A percentile compares a stretch with the other conserved stretches of the same genome.
Evolutionary conservation across 2,888 invertebrate genomes (phyloP).

Genomic region (Archips xylosteana): DNA sequence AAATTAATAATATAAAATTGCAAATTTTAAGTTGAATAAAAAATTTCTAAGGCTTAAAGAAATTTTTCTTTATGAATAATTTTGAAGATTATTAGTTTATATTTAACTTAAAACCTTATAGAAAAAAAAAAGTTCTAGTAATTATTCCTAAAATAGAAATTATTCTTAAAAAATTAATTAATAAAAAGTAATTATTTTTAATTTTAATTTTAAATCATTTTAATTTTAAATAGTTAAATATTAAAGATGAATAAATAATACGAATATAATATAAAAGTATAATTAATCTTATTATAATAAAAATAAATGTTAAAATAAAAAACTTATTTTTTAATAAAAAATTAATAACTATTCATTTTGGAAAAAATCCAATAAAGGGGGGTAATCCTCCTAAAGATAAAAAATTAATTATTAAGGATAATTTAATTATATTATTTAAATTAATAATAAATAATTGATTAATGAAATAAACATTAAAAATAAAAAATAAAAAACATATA

Average conservation of each 20-base stretch:
- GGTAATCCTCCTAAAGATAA: slow-evolving; percentile 86
- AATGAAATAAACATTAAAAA: slow-evolving; percentile 77
- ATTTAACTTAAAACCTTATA: slow-evolving; percentile 85
- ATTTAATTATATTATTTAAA: slow-evolving; percentile 75
- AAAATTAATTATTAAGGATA: slow-evolving; percentile 81
- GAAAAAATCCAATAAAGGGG: slow-evolving; percentile 86
- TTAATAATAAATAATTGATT: slow-evolving; percentile 80
- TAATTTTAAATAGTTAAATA: slow-evolving; percentile 79
- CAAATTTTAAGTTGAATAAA: slow-evolving; percentile 82
- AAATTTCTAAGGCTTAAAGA: slow-evolving; percentile 85
- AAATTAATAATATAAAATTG: slow-evolving; percentile 86
- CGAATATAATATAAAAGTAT: slow-evolving; percentile 85
- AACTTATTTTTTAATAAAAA: slow-evolving; percentile 74
- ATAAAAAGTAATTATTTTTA: slow-evolving; percentile 64
- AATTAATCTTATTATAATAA: slow-evolving; percentile 83
- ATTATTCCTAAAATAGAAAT: slow-evolving; percentile 63
- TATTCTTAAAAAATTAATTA: slow-evolving; percentile 61
- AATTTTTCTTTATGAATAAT: slow-evolving; percentile 82
- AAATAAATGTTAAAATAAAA: slow-evolving; percentile 71
- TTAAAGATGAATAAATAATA: slow-evolving; percentile 76
- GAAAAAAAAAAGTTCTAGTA: neutral
- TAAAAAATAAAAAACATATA: slow-evolving; percentile 77
- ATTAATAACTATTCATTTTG: slow-evolving; percentile 87
- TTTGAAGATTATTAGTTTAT: slow-evolving; percentile 88
- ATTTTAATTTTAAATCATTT: slow-evolving; percentile 73